A percentile compares a stretch with the other conserved stretches of the same genome.
phyloP scores from a whole-genome alignment of 2,888 invertebrate species.

The Tipula confusa region DNA sequence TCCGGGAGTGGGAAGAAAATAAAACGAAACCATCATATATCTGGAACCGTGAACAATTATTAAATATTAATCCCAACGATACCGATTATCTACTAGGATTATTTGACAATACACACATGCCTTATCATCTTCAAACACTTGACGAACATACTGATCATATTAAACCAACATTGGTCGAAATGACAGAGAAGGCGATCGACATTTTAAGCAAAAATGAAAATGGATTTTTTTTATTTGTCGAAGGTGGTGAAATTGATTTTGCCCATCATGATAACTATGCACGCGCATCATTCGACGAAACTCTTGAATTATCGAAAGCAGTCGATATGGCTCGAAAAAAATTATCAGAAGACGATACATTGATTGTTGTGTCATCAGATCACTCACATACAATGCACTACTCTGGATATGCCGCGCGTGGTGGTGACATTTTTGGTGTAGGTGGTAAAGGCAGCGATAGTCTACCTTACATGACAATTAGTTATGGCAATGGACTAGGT shows the following conservation, averaged over 20 bases:
- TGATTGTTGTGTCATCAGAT: slow-evolving; percentile 76
- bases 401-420: slow-evolving; percentile 62
- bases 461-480: slow-evolving; percentile 63
- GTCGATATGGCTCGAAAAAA: slow-evolving; percentile 59
- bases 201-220: slow-evolving; percentile 59
- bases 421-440: slow-evolving; percentile 51
- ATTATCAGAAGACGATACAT: slow-evolving; percentile 63
- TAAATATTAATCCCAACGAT: slow-evolving; percentile 47
- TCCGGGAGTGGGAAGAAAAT: slow-evolving; percentile 59
- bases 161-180: slow-evolving; percentile 68
- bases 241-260: slow-evolving; percentile 54
- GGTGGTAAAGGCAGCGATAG: slow-evolving; percentile 51
- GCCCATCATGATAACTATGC: slow-evolving; percentile 46
- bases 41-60: slow-evolving; percentile 51
- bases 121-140: slow-evolving; percentile 55
- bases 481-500: slow-evolving; percentile 72
- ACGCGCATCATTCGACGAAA: slow-evolving; percentile 46
- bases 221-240: slow-evolving; percentile 76
- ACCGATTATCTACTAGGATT: slow-evolving; percentile 62
- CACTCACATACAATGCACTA: slow-evolving; percentile 74
- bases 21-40: slow-evolving; percentile 49
- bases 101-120: slow-evolving; percentile 62
- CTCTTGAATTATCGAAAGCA: slow-evolving; percentile 69
- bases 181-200: slow-evolving; percentile 73
- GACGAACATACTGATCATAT: slow-evolving; percentile 51